These are phyloP conservation scores for Copidosoma aretas DNA, from an alignment of 2,888 invertebrate genomes.

Conservation along the genomic window DNA sequence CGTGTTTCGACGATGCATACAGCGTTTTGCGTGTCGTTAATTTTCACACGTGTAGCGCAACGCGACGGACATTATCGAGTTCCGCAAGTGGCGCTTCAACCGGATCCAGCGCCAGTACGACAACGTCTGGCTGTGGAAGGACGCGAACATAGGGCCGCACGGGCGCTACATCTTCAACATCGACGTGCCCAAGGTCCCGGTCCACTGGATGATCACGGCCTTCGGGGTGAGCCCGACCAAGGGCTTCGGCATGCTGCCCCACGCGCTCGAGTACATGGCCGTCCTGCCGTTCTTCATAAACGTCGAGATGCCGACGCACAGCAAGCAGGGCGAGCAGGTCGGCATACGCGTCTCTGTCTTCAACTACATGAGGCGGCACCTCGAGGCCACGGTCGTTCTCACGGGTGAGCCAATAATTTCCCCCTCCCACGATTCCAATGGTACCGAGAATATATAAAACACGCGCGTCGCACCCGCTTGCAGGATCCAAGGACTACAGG, in stretches of 20 bases:
- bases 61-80: constrained; percentile 73
- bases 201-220: constrained; percentile 92
- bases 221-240: constrained; percentile 86
- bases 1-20: constrained; percentile 38
- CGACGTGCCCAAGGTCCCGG: constrained; percentile 83
- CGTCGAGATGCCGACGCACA: constrained; percentile 85
- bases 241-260: constrained; percentile 86
- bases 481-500: constrained; percentile 81
- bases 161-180: constrained; percentile 86
- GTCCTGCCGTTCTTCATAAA: constrained; percentile 94
- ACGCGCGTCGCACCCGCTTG: constrained; percentile 59
- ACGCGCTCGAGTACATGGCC: constrained; percentile 85
- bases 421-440: too few species aligned
- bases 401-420: constrained; percentile 54
- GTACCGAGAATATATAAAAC: neutral
- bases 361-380: constrained; percentile 86
- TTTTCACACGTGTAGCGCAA: constrained; percentile 62
- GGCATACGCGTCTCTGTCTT: constrained; percentile 92
- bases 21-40: neutral
- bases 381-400: constrained; percentile 88
- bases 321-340: constrained; percentile 91
- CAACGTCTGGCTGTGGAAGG: constrained; percentile 95
- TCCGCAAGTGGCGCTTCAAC: constrained; percentile 85
- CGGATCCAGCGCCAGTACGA: constrained; percentile 90
- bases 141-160: constrained; percentile 91